phyloP scores from a whole-genome alignment of 2,888 invertebrate genomes.

The Limenitis camilla region DNA sequence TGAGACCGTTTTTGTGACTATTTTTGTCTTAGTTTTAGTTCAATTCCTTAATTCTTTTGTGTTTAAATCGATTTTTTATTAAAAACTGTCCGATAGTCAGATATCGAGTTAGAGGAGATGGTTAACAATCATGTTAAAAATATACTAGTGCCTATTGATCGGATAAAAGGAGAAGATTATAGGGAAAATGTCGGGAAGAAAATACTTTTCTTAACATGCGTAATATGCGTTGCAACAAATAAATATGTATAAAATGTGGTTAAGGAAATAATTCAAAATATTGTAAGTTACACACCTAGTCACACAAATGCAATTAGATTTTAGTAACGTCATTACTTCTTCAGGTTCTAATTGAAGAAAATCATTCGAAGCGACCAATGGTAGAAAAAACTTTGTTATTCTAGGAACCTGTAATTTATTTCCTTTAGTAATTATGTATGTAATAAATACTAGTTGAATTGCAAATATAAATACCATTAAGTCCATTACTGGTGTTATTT shows the following conservation, averaged over 20 bases:
- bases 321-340: constrained; percentile 79
- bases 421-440: neutral
- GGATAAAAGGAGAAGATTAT: too few species aligned
- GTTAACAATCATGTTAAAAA: too few species aligned
- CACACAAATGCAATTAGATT: constrained; percentile 82
- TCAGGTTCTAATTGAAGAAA: constrained; percentile 79
- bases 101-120: too few species aligned
- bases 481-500: constrained; percentile 77
- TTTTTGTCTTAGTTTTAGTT: too few species aligned
- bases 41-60: too few species aligned
- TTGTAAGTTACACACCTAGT: constrained; percentile 71
- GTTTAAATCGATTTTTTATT: too few species aligned
- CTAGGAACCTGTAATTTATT: constrained; percentile 71
- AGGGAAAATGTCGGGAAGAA: too few species aligned
- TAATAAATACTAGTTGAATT: neutral
- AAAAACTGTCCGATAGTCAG: too few species aligned
- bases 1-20: neutral
- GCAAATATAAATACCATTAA: constrained; percentile 67
- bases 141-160: too few species aligned
- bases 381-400: constrained; percentile 83
- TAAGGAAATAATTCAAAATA: neutral
- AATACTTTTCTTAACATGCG: too few species aligned
- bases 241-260: too few species aligned
- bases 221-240: too few species aligned
- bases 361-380: constrained; percentile 83